Evolutionary conservation across 2,113 vertebrate genomes (phyloP), one percentile per base, ranked within the genome.

Genomic region (Saguinus imperator): DNA sequence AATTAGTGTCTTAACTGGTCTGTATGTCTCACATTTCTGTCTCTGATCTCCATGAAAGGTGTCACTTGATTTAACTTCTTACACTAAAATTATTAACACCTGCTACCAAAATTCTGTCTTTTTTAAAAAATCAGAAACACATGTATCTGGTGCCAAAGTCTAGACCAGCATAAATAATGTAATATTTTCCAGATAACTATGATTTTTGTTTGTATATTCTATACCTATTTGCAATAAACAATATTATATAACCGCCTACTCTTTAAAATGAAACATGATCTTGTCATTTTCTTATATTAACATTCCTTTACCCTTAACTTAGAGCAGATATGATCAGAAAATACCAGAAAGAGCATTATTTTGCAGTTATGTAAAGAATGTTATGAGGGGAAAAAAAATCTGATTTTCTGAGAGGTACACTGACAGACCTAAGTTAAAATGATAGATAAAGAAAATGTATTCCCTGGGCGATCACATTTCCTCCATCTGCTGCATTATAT

Each of bases 401-500:
- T 83, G 90, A 94, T 79, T 97, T 94, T 61, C 25, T 94, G 66
- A 64, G 68, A 92, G 76, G 7, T 37, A 80, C 25, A 75, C 72
- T 17, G 84, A 75, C 80, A 76, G 87, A 95, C 90, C 64, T 89
- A 95, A 97, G 29, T 35, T 94, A 88, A 95, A 98, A 97, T 50
- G 76, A 73, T 83, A 98, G 92, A 96, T 97, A 97, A 98, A 94
- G 93, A 98, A 98, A 94, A 94, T 66, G 87, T 97, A 98, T 98
- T 98, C 93, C 81, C 87, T 80, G 58, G 37, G 17, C 97, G 81
- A 96, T 89, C 91, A 96, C 92, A 97, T 98, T 98, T 97, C 91
- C 84, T 98, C 98, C 98, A 98, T 98, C 98, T 99, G 98, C 89
- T 98, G 32, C 52, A 96, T 98, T 98, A 94, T 98, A 98, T 98